Evolutionary conservation across 2,888 invertebrate species (phyloP).

Genomic region (Drosophila lutescens): DNA sequence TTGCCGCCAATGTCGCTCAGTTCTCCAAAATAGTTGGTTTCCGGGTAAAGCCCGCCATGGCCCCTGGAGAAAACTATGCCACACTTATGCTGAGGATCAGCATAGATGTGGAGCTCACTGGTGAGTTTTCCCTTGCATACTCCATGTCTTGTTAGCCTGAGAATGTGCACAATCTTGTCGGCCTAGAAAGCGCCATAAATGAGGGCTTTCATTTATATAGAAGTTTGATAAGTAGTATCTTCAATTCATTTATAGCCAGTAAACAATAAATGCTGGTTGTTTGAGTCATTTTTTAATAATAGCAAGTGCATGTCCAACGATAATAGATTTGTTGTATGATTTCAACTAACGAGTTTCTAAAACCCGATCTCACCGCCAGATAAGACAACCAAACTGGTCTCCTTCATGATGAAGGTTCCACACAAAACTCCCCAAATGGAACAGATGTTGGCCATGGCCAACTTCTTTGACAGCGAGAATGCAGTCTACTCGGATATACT

Average conservation of each 20-base stretch:
- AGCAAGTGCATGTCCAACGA: conserved; percentile 14
- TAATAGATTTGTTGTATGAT: conserved; percentile 1
- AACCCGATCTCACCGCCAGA: conserved; percentile 45
- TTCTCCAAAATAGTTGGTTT: conserved; percentile 64
- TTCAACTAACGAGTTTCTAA: not conserved
- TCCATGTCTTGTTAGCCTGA: not conserved
- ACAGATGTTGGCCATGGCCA: conserved; percentile 52
- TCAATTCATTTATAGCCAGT: conserved; percentile 16
- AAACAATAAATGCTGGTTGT: conserved; percentile 4
- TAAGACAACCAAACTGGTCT: conserved; percentile 48
- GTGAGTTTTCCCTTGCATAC: conserved; percentile 23
- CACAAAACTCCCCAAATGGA: conserved; percentile 60
- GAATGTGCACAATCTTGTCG: not conserved
- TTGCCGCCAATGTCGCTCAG: conserved; percentile 49
- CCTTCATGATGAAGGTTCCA: conserved; percentile 77
- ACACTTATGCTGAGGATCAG: conserved; percentile 70
- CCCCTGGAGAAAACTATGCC: conserved; percentile 78
- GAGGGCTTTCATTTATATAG: not conserved
- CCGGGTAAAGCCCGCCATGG: conserved; percentile 54
- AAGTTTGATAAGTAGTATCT: conserved; percentile 30
- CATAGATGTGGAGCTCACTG: conserved; percentile 63
- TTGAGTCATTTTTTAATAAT: conserved; percentile 13
- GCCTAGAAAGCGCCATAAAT: conserved; percentile 45
- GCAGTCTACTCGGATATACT: conserved; percentile 63
- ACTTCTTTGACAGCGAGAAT: conserved; percentile 72